Evolutionary conservation across 2,113 vertebrate genomes (phyloP), one percentile per base, ranked within the genome.

Genomic region (Phaethornis superciliosus): DNA sequence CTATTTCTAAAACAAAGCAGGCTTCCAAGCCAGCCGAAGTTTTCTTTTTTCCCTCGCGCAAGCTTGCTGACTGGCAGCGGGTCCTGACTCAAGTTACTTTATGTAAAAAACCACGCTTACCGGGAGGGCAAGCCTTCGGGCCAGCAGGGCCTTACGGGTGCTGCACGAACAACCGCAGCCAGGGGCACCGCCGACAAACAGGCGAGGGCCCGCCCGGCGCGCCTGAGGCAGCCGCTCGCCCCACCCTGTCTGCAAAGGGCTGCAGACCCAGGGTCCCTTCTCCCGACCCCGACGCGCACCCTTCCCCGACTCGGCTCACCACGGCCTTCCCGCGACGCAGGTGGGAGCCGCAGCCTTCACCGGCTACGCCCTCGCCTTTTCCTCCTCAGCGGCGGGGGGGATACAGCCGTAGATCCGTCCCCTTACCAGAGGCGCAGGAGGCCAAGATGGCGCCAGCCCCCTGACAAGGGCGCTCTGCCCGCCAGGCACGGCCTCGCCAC

Each of bases 321-420:
- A 65, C 32, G 6, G 44, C 59, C 16, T 28, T 64, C 27, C 58
- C 12, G 7, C 44, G 19, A 52, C 44, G 32, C 33, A 17, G 26
- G 19, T 6, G 6, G 23, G 6, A 30, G 3, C 14, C 4, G 4
- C 30, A 4, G 15, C 52, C 47, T 20, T 21, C 30, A 56, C 16
- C 70, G 7, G 52, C 28, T 52, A 28, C 60, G 37, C 19, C 37
- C 37, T 23, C 32, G 6, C 35, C 24, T 17, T 33, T 46, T 14
- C 55, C 32, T 6, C 46, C 5, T 21, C 55, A 5, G 5, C 7
- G 12, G 32, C 14, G 14, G 8, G 16, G 21, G 5, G 24, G 17
- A 7, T 3, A 1, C 2, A 4, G 22, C 4, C 7, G 12, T 16
- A 16, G 3, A 8, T 8, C 54, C 1, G 28, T 3, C 19, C 7